phyloP scores from a whole-genome alignment of 1,140 invertebrate species.

The Eueides isabella region DNA sequence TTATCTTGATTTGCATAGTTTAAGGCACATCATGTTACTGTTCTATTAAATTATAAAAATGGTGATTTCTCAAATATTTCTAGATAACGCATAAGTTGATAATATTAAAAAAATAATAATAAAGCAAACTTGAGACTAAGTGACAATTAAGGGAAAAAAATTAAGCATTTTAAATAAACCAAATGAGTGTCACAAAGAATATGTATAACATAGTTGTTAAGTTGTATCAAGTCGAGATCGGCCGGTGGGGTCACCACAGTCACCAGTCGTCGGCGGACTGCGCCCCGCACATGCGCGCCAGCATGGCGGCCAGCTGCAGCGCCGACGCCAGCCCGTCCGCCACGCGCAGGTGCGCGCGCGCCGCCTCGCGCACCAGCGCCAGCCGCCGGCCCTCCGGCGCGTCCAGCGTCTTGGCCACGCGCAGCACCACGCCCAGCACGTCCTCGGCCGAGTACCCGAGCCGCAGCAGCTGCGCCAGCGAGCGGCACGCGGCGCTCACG shows the following conservation, averaged over 20 bases:
- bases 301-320: conserved; percentile 94
- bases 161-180: background rate
- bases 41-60: background rate
- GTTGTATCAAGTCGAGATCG: no score
- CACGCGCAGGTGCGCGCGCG: conserved; percentile 94
- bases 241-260: background rate
- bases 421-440: conserved; percentile 97
- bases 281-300: conserved; percentile 90
- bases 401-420: conserved; percentile 94
- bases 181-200: background rate
- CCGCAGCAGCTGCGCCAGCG: conserved; percentile 88
- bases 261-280: background rate
- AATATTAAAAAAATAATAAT: background rate
- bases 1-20: no score
- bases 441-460: conserved; percentile 98
- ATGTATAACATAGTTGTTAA: background rate
- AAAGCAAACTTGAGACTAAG: background rate
- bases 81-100: no score
- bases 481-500: conserved; percentile 93
- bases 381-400: conserved; percentile 92
- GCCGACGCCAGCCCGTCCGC: conserved; percentile 94
- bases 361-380: conserved; percentile 97
- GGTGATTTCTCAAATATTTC: no score
- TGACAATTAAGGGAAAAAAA: no score
- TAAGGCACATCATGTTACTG: no score